Evolutionary conservation across 2,888 invertebrate species (phyloP).

Genomic region (Eristalis arbustorum): DNA sequence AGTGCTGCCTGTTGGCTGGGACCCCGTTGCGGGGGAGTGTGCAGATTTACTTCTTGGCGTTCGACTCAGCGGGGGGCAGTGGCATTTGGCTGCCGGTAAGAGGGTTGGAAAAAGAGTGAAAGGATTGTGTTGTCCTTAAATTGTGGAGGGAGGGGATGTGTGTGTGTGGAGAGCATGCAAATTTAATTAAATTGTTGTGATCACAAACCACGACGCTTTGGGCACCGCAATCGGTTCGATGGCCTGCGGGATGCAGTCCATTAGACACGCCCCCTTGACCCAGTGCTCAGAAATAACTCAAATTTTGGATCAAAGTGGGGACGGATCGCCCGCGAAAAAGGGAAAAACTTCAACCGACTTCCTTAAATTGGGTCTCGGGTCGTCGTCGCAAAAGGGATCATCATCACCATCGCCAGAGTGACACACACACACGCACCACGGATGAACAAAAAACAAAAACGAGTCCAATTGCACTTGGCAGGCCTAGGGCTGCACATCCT

Average conservation of each 20-base stretch:
- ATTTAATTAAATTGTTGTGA: background rate
- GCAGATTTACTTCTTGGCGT: conserved; percentile 23
- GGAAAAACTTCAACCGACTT: background rate
- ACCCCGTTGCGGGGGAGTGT: conserved; percentile 9
- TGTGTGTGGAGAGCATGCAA: too few species aligned
- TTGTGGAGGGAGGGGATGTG: too few species aligned
- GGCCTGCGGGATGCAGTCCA: too few species aligned
- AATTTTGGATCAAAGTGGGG: background rate
- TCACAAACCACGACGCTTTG: too few species aligned
- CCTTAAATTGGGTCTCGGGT: conserved; percentile 3
- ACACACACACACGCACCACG: background rate
- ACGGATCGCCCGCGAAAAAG: background rate
- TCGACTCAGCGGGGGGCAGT: background rate
- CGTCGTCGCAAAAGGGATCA: too few species aligned
- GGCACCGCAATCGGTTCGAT: too few species aligned
- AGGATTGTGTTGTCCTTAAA: background rate
- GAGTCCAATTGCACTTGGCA: background rate
- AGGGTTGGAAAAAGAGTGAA: background rate
- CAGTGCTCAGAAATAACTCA: background rate
- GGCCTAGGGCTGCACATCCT: conserved; percentile 3
- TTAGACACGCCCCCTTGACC: background rate
- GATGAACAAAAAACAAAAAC: too few species aligned
- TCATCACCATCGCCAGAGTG: background rate
- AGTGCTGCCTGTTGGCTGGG: background rate
- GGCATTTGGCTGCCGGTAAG: background rate